Base-by-base conservation (phyloP, 2,888 invertebrate species). In the Oasisia sp. region DNA sequence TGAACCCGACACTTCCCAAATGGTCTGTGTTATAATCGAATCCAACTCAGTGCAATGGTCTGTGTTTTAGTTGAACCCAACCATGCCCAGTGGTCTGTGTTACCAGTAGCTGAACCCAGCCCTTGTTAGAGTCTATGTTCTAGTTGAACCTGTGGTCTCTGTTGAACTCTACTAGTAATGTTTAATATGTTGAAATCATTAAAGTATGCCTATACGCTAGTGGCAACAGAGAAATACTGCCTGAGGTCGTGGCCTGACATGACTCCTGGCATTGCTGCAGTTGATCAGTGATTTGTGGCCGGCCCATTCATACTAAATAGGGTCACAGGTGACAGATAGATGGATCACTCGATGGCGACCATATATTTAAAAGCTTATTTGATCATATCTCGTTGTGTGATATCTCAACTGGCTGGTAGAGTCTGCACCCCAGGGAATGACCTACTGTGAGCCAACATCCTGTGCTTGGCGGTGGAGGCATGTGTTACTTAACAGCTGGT, bases 311-410 rank as follows among this genome's bases (percentile, higher is more conserved):
- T 74, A 74, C 74, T 74, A 74, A 74, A 74, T 74, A 74, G 27
- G 74, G 74, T 74, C 74, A 74, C 74, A 74, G 74, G 74, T 74
- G 74, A 74, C n/a, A 74, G 74, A 74, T 74, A 74, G 74, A 27
- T n/a, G 27, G 74, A 74, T 74, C 74, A 74, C 74, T 27, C n/a
- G 14, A 74, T 74, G n/a, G 74, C 74, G 27, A 74, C 74, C 74
- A 74, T 74, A 74, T 74, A 74, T 74, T 74, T 74, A 74, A 74
- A 74, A 27, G 74, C 74, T 74, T 74, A 74, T 74, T 74, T 74
- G 74, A 74, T 74, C 74, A 74, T 74, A 74, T 74, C 74, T 14
- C 27, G n/a, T 74, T 19, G 14, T 74, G 74, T 74, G n/a, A 74
- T 74, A 74, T 74, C 19, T 74, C 74, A 74, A 74, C 74, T n/a